Percentiles rank a stretch among this genome's conserved stretches.
Evolutionary conservation across 1,140 invertebrate species (phyloP).

Genomic region (Lineus longissimus): DNA sequence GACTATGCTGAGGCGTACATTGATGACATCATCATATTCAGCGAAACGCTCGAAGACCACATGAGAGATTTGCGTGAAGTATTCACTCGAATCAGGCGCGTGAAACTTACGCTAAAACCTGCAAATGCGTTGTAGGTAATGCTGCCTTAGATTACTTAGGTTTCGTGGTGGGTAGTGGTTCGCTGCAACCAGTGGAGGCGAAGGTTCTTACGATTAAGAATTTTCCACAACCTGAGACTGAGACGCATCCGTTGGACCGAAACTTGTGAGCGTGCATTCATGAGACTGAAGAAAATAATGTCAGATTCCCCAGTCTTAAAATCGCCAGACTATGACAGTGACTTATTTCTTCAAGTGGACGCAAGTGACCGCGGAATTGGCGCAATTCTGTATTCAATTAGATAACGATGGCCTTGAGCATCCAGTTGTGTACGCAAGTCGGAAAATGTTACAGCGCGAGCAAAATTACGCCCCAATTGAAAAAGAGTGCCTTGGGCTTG

Average conservation of each 20-base stretch:
- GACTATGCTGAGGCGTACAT: background rate
- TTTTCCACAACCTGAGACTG: constrained; percentile 30
- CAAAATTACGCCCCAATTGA: too few relatives aligned
- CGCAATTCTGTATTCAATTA: constrained; percentile 23
- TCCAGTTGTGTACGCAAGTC: constrained; percentile 26
- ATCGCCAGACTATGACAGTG: constrained; percentile 41
- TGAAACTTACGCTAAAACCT: background rate
- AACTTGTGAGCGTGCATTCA: constrained; percentile 13
- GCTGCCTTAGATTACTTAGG: too few relatives aligned
- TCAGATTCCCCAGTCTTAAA: constrained; percentile 23
- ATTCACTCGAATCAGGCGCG: background rate
- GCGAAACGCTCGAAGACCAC: too few relatives aligned
- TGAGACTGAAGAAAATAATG: constrained; percentile 20
- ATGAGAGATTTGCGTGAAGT: too few relatives aligned
- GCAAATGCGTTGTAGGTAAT: constrained; percentile 22
- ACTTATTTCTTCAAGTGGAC: constrained; percentile 35
- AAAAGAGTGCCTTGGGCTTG: too few relatives aligned
- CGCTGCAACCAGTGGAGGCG: too few relatives aligned
- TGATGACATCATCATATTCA: too few relatives aligned
- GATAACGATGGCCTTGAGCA: too few relatives aligned
- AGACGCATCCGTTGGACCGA: constrained; percentile 12
- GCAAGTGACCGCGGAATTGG: constrained; percentile 16
- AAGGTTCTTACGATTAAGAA: constrained; percentile 40
- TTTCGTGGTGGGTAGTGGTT: too few relatives aligned
- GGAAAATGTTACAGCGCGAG: constrained; percentile 14